Conservation (phyloP, 2,113 vertebrate species). For the Stigmatopora nigra region DNA sequence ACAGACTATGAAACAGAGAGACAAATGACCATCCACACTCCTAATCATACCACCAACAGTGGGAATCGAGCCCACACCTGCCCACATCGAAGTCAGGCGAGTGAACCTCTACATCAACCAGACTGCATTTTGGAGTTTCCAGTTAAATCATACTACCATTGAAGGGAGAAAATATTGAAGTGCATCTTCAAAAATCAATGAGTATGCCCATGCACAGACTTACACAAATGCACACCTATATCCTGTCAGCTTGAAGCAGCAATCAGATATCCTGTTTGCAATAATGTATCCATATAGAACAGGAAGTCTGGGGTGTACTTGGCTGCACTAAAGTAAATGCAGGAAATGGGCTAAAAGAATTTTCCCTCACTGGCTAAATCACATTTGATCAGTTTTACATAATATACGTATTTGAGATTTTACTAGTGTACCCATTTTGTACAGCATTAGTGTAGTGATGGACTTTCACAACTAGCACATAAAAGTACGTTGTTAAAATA, state of each 20-base stretch:
- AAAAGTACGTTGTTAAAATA: too few relatives aligned
- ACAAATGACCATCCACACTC: too few relatives aligned
- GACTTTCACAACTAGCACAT: neutral
- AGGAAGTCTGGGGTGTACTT: constrained; percentile 8
- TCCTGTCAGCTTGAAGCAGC: neutral
- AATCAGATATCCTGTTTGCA: constrained; percentile 8
- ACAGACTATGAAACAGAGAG: too few relatives aligned
- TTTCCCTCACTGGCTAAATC: neutral
- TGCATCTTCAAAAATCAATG: constrained; percentile 1
- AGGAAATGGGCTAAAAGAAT: constrained; percentile 1
- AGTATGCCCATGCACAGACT: neutral
- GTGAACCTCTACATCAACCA: too few relatives aligned
- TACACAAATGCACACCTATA: neutral
- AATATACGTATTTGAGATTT: constrained; percentile 2
- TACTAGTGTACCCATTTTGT: neutral
- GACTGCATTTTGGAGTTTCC: too few relatives aligned
- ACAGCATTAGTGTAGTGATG: neutral
- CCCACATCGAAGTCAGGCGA: too few relatives aligned
- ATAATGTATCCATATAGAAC: constrained; percentile 10
- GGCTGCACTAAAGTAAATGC: neutral
- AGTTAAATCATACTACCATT: neutral
- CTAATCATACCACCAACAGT: too few relatives aligned
- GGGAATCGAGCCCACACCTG: too few relatives aligned
- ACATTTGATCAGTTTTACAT: neutral
- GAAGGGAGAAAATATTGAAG: neutral